Conservation (phyloP, 2,888 invertebrate genomes). For the Phasia obesa region DNA sequence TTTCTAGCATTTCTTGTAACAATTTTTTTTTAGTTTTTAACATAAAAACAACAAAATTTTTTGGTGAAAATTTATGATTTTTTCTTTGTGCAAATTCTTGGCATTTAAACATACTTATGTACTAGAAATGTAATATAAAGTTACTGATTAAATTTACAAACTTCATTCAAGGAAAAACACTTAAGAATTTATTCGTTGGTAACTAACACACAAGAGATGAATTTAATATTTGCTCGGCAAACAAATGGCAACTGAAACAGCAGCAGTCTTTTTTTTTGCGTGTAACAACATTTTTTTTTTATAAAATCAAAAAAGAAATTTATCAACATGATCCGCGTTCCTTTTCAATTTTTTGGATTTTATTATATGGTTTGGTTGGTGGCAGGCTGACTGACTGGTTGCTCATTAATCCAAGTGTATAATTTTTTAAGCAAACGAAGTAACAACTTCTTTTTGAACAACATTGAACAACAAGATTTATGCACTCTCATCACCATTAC, state of each 20-base stretch:
- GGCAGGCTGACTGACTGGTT: constrained; percentile 57
- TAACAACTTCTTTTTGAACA: constrained; percentile 60
- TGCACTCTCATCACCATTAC: constrained; percentile 64
- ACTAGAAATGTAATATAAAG: not conserved
- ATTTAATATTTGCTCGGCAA: constrained; percentile 74
- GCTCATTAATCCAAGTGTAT: constrained; percentile 81
- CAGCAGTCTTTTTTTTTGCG: constrained; percentile 26
- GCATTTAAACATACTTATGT: not conserved
- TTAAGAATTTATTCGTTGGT: constrained; percentile 79
- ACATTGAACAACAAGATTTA: constrained; percentile 54
- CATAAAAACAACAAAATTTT: no score
- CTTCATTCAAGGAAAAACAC: constrained; percentile 64
- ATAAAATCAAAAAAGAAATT: constrained; percentile 30
- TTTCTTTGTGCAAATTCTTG: no score
- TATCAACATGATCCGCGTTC: constrained; percentile 49
- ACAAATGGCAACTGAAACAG: constrained; percentile 59
- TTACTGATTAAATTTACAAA: constrained; percentile 15
- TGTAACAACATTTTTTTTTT: constrained; percentile 31
- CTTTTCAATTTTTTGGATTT: constrained; percentile 21
- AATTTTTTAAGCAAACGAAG: constrained; percentile 75
- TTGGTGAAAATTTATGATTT: no score
- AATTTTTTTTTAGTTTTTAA: no score
- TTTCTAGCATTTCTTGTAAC: no score
- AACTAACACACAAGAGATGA: constrained; percentile 79
- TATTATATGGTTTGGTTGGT: constrained; percentile 48